Evolutionary conservation across 2,888 invertebrate genomes (phyloP), one percentile per base, ranked within the genome.

Genomic region (Stramonita haemastoma): DNA sequence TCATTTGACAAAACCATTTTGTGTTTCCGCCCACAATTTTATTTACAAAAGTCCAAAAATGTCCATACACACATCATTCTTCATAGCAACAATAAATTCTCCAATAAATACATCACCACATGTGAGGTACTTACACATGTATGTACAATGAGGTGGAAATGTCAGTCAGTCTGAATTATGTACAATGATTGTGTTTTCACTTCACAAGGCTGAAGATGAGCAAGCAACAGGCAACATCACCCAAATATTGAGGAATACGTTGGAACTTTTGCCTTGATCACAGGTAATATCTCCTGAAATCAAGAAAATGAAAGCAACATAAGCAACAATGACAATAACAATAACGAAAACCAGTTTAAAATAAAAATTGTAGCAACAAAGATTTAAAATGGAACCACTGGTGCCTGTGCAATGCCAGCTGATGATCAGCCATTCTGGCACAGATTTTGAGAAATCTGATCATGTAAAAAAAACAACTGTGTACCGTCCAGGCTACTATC

Each of bases 261-360:
- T 90, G 96, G 96, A 87, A 95, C 93, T 90, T 96, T 96, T n/a
- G 94, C 91, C 91, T 96, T 96, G 88, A 96, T 95, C 34, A 95
- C 91, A 57, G 94, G 92, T 77, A 95, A 90, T 29, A 94, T 93
- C 84, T 95, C 95, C 95, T 95, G 92, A 13, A 94, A 93, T n/a
- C 87, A 81, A 87, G 26, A 83, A 88, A 88, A 46, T 46, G 2
- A 46, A 46, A 46, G 46, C 46, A 46, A 46, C 46, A 46, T 46
- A 46, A 46, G 46, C 46, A 46, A 46, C 8, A 46, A 46, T 8
- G 8, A 46, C 8, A 46, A 46, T 46, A 8, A 46, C 8, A 5
- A 46, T 46, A 46, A 46, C 46, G 46, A 46, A 46, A 46, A 46
- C 46, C 46, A 46, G 8, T 8, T 46, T 46, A 5, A 5, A 46